Evolutionary conservation across 2,797 vertebrate genomes (phyloP).

Genomic region (Smutsia temminckii): DNA sequence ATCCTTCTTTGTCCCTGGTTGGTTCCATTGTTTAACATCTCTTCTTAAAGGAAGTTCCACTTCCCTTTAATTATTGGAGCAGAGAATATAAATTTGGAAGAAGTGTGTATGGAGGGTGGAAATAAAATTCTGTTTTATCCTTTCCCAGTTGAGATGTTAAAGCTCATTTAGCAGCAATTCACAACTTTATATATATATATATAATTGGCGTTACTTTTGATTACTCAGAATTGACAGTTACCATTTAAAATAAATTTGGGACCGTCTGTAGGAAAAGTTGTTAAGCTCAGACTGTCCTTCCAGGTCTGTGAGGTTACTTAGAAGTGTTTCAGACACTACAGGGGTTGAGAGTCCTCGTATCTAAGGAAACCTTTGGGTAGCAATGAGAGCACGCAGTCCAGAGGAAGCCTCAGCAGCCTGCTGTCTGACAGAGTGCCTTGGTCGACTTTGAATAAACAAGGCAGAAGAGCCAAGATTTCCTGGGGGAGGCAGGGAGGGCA

Average conservation of each 20-base stretch:
- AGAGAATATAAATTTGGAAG: not conserved
- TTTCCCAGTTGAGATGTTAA: not conserved
- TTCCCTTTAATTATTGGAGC: not conserved
- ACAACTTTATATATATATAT: not conserved
- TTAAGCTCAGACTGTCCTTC: not conserved
- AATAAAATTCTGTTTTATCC: slow-evolving; percentile 38
- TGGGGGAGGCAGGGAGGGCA: not conserved
- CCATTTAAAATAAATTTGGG: not conserved
- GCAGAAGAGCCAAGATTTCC: not conserved
- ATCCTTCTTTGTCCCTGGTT: not conserved
- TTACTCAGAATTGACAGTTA: not conserved
- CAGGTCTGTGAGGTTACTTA: not conserved
- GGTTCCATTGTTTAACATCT: not conserved
- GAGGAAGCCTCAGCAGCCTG: not conserved
- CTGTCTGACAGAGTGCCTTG: not conserved
- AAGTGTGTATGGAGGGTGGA: not conserved
- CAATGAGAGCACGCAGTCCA: not conserved
- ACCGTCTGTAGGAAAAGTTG: not conserved
- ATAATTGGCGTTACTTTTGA: slow-evolving; percentile 6
- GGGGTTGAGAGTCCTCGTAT: not conserved
- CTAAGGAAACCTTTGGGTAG: not conserved
- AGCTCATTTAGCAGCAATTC: not conserved
- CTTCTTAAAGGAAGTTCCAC: not conserved
- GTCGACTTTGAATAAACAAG: not conserved
- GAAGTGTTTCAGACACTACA: not conserved